A percentile compares a stretch with the other conserved stretches of the same genome.
Evolutionary conservation across 2,888 invertebrate species (phyloP).

Genomic region (Leucania comma): DNA sequence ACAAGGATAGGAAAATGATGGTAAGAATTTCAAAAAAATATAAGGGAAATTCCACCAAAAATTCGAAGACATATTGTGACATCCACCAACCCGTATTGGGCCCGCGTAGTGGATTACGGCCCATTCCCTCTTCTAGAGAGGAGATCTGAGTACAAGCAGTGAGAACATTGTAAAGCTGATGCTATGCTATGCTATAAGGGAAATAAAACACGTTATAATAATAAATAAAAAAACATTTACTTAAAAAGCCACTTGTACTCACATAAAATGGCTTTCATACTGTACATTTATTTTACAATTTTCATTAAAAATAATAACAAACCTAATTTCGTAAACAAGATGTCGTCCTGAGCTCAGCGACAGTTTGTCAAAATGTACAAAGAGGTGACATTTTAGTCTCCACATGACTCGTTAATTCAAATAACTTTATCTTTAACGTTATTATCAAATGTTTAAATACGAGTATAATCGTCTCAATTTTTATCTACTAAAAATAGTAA

Average conservation of each 20-base stretch:
- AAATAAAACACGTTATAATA: not conserved
- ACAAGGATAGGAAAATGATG: too few relatives aligned
- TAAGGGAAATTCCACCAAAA: not conserved
- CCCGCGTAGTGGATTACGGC: too few relatives aligned
- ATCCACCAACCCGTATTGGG: too few relatives aligned
- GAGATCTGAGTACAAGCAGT: too few relatives aligned
- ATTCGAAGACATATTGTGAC: too few relatives aligned
- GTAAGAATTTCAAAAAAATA: not conserved
- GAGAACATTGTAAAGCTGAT: too few relatives aligned
- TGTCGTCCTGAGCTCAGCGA: not conserved
- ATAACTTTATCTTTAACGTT: conserved; percentile 2
- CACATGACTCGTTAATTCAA: not conserved
- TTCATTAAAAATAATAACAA: not conserved
- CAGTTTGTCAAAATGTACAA: not conserved
- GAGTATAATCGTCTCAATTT: conserved; percentile 4
- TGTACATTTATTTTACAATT: not conserved
- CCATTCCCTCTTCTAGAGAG: too few relatives aligned
- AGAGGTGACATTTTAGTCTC: not conserved
- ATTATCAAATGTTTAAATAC: conserved; percentile 15
- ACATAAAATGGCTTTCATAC: not conserved
- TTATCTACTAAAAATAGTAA: conserved; percentile 7
- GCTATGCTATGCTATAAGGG: too few relatives aligned
- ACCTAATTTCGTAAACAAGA: not conserved
- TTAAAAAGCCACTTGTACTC: conserved; percentile 1
- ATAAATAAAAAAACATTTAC: conserved; percentile 24